Conservation (phyloP, 2,113 vertebrate genomes). For the Albula glossodonta region DNA sequence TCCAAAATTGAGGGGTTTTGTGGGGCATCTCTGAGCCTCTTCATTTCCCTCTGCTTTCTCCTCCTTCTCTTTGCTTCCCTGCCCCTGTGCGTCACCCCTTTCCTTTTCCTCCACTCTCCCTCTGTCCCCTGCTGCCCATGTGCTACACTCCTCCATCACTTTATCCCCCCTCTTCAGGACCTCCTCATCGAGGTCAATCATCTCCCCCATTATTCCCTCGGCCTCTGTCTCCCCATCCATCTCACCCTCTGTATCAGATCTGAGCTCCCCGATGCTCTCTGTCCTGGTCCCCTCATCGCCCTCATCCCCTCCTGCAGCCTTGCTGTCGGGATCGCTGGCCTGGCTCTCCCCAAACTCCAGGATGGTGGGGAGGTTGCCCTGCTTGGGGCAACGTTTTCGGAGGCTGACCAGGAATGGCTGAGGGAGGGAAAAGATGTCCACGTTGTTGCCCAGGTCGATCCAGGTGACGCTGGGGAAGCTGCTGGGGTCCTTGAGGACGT, state of each 20-base stretch:
- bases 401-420: constrained; percentile 79
- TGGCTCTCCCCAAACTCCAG: constrained; percentile 75
- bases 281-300: background rate
- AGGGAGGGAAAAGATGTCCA: constrained; percentile 81
- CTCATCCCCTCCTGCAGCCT: constrained; percentile 41
- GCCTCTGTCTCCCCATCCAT: background rate
- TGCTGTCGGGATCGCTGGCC: constrained; percentile 34
- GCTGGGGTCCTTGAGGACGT: constrained; percentile 74
- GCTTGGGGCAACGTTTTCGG: constrained; percentile 76
- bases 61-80: background rate
- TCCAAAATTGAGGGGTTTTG: background rate
- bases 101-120: background rate
- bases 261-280: background rate
- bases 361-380: constrained; percentile 79
- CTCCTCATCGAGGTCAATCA: background rate
- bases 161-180: background rate
- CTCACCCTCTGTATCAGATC: background rate
- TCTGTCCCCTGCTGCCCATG: background rate
- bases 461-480: constrained; percentile 78
- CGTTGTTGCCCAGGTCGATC: constrained; percentile 82
- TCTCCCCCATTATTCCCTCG: background rate
- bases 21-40: background rate
- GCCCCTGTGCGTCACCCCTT: background rate
- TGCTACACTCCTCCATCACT: background rate
- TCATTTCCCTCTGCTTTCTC: background rate